Evolutionary conservation across 2,888 invertebrate genomes (phyloP), one percentile per base, ranked within the genome.

Genomic region (Volucella inflata): DNA sequence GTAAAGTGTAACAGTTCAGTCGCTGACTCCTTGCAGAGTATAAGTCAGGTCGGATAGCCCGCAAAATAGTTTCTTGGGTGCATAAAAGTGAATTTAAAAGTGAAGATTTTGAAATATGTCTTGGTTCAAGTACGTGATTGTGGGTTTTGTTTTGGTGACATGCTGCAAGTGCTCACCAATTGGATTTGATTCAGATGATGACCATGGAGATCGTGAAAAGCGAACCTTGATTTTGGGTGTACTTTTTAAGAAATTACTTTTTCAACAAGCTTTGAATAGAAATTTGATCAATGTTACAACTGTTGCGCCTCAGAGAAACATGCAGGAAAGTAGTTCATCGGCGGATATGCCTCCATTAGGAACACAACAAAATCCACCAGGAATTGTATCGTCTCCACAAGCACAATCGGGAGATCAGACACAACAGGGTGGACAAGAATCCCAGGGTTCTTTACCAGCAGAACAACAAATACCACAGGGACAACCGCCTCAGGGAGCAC

Each of bases 1-100:
- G 78, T 44, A 64, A 78, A 80, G 70, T 76, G 72, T 53, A 72
- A 72, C 85, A 85, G 85, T 85, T 85, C 81, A 85, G 67, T 81
- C 68, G 76, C 51, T 62, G 68, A 76, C 81, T 85, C 81, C 85
- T 85, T 64, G 57, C 77, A 59, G 72, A 80, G 71, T 55, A 67
- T 48, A 50, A 67, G 72, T 46, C 60, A 17, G 46, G 44, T 80
- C 67, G 74, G 46, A 44, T 59, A 59, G 30, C 60, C 48, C 48
- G 67, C 71, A 55, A 17, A 2, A 21, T n/a, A 76, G 62, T 62
- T 16, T 55, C 30, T 30, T n/a, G 51, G 62, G 64, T 50, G 46
- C n/a, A 42, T 12, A 48, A 60, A 44, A 67, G 70, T 71, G 42
- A 53, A 55, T 21, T 64, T 40, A 12, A 48, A 38, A 42, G 44